Evolutionary conservation across 2,113 vertebrate genomes (phyloP).

Genomic region (Macrotis lagotis): DNA sequence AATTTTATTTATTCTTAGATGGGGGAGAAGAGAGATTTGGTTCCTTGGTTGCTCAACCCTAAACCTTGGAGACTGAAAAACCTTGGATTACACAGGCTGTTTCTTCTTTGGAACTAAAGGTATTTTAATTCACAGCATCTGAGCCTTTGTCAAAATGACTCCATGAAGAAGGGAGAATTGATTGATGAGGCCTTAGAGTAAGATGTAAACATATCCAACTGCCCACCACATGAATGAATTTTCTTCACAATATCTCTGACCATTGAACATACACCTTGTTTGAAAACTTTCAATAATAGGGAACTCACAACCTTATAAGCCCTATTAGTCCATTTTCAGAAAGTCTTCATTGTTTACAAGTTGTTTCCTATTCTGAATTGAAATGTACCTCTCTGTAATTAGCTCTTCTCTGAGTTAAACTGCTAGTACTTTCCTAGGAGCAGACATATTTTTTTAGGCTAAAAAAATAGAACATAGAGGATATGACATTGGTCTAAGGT

Average conservation of each 20-base stretch:
- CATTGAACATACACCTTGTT: background rate
- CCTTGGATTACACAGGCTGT: background rate
- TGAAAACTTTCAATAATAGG: background rate
- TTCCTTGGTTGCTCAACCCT: slow-evolving; percentile 19
- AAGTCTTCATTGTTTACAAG: background rate
- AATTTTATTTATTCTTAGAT: slow-evolving; percentile 43
- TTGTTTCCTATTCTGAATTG: background rate
- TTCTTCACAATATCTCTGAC: background rate
- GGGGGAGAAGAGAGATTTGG: slow-evolving; percentile 26
- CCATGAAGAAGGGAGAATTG: background rate
- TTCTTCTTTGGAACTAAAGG: background rate
- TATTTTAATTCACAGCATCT: background rate
- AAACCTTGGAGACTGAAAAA: slow-evolving; percentile 27
- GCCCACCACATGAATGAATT: background rate
- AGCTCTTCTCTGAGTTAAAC: background rate
- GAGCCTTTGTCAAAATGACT: background rate
- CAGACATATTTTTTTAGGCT: background rate
- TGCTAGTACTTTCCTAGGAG: background rate
- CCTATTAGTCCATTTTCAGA: background rate
- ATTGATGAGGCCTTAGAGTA: background rate
- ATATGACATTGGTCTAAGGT: background rate
- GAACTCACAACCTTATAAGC: background rate
- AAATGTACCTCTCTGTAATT: background rate
- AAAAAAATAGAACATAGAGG: background rate
- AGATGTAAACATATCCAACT: background rate